Base-by-base conservation (phyloP, 2,113 vertebrate genomes). In the Megaceryle torquata region DNA sequence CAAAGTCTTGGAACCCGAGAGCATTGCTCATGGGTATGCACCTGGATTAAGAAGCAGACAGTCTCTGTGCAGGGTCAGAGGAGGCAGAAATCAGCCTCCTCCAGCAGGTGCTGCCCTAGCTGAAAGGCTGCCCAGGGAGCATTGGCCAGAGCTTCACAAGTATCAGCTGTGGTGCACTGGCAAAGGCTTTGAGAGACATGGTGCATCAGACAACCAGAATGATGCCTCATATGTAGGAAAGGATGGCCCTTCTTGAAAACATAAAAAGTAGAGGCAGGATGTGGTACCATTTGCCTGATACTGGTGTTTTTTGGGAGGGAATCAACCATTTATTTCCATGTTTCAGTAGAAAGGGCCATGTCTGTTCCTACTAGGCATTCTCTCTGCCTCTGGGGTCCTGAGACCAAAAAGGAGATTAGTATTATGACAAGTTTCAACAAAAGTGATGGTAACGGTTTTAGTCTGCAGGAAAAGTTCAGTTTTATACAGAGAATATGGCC, bases 1-100 rank as follows among this genome's bases (percentile, higher is more conserved):
- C 82, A 89, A 94, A 96, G 95, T 87, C 96, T 95, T 97, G 88
- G 88, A 97, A 92, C 69, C 56, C 48, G 53, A 85, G 81, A 96
- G 57, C 61, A 68, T 67, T 94, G 59, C 61, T 68, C 95, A 96
- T 84, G 77, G 83, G 41, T 33, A 76, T 87, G 93, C 91, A 94
- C 93, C 95, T 97, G 95, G 91, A 94, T 95, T 69, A 89, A 92
- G 90, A 88, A 43, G 31, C 83, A 91, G 35, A 35, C 26, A 61
- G 35, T 71, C 61, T 91, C 41, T 82, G 41, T 70, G 54, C 21
- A 48, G 76, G 92, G 93, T 94, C 92, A 92, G 59, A 87, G 41
- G 37, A 71, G 46, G 28, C 9, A 13, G 57, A 76, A 86, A 69
- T 13, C 48, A 11, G 25, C 31, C 8, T 88, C 4, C 46, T 86